Percentiles rank a stretch among this genome's conserved stretches.
Conservation (phyloP, 1,140 invertebrate genomes). For the Drosophila burlai region DNA sequence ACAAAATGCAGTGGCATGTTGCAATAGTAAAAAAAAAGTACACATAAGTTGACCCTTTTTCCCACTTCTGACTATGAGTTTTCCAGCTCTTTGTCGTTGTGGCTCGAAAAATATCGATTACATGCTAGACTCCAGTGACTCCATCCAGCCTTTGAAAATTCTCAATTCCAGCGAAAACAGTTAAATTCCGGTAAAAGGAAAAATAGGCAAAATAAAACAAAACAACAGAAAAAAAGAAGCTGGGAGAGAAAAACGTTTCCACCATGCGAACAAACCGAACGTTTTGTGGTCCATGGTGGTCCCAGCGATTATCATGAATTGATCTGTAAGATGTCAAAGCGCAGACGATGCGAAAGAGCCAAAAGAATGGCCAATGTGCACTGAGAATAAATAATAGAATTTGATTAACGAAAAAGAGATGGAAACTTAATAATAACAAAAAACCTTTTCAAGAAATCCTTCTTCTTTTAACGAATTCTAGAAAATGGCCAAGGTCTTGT, state of each 20-base stretch:
- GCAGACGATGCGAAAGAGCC: constrained; percentile 64
- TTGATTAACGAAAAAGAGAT: neutral
- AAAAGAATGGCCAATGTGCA: constrained; percentile 64
- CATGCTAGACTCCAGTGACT: constrained; percentile 69
- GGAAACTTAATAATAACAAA: neutral
- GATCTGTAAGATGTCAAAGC: constrained; percentile 84
- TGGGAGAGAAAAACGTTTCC: constrained; percentile 65
- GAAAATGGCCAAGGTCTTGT: too few species aligned
- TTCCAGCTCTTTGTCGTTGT: constrained; percentile 61
- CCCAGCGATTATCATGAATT: constrained; percentile 84
- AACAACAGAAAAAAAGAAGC: constrained; percentile 38
- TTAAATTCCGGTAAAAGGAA: constrained; percentile 82
- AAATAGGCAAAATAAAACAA: constrained; percentile 34
- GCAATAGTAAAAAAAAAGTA: constrained; percentile 17
- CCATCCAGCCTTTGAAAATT: constrained; percentile 63
- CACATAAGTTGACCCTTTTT: constrained; percentile 73
- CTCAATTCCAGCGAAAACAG: constrained; percentile 82
- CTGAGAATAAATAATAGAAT: neutral
- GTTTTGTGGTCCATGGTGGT: constrained; percentile 78
- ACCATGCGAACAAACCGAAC: constrained; percentile 70
- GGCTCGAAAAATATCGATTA: constrained; percentile 84
- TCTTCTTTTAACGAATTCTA: too few species aligned
- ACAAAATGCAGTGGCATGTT: constrained; percentile 71
- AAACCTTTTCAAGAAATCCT: too few species aligned
- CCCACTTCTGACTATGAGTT: constrained; percentile 25